Evolutionary conservation across 2,113 vertebrate species (phyloP), one percentile per base, ranked within the genome.

Genomic region (Tylochromis polylepis): DNA sequence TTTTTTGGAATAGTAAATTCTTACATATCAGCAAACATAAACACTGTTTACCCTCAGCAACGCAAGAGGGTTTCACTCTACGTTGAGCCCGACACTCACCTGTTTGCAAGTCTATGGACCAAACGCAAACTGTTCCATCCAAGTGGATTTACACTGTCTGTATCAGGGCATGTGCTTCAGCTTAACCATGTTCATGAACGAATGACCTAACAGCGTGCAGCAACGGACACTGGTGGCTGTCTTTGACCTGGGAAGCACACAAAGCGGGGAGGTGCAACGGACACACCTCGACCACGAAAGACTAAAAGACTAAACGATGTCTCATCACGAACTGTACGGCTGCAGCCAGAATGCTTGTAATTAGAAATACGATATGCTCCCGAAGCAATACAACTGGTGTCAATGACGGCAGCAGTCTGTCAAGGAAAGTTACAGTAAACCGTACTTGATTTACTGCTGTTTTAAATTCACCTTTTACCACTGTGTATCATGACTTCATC

Each of bases 321-420:
- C 65, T 62, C 87, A 79, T 82, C 22, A 10, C 15, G 36, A 83
- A 41, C 85, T 87, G 53, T 70, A 22, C 58, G 41, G 89, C 83
- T 31, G 62, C 58, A 70, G 65, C 43, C 9, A 12, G 83, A 91
- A 88, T 56, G 83, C 90, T 83, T 38, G 84, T 90, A 77, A 81
- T 81, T 85, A 72, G 75, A 78, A 81, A 90, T 53, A 16, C 36
- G 80, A 93, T 87, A 60, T 46, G 85, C 91, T 91, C 65, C 24
- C 84, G 83, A 91, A 88, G 93, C 90, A 92, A 92, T 87, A 89
- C 82, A 81, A 62, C 79, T 51, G 82, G 58, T 84, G 85, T 88
- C 84, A 85, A 3, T 14, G 43, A 81, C 81, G 34, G 70, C 62
- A 58, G 83, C 85, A 22, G 79, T 22, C 79, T 82, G 78, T 87